These are phyloP conservation scores for Drosophila jambulina DNA, from an alignment of 1,140 invertebrate species.

Conservation along the genomic window DNA sequence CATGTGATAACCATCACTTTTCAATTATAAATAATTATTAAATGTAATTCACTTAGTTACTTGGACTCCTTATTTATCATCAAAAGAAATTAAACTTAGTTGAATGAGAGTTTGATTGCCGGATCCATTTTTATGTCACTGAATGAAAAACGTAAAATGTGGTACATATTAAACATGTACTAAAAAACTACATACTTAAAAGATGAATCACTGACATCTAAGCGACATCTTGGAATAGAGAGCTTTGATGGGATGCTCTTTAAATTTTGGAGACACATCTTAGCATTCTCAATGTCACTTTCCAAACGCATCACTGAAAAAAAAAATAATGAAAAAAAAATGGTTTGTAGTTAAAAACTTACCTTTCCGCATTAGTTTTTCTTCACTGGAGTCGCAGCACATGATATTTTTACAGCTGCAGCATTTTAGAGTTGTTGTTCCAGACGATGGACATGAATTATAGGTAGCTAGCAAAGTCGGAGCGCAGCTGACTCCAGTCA, in stretches of 20 bases:
- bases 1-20: background rate
- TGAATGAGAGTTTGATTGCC: background rate
- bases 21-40: background rate
- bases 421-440: constrained; percentile 33
- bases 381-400: constrained; percentile 58
- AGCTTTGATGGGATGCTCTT: constrained; percentile 14
- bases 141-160: background rate
- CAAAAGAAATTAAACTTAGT: background rate
- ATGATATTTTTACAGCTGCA: constrained; percentile 61
- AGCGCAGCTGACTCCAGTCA: constrained; percentile 21
- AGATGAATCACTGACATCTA: background rate
- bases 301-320: constrained; percentile 12
- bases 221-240: background rate
- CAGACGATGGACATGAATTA: background rate
- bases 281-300: constrained; percentile 21
- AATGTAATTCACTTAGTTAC: background rate
- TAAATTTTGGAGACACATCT: constrained; percentile 17
- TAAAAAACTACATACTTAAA: background rate
- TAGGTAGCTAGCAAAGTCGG: background rate
- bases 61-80: background rate
- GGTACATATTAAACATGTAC: background rate
- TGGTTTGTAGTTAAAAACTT: background rate
- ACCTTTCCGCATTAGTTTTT: constrained; percentile 52
- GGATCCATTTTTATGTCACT: background rate
- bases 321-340: background rate